Percentiles rank a stretch among this genome's conserved stretches.
Conservation (phyloP, 2,797 vertebrate genomes). For the Austrolebias charrua region DNA sequence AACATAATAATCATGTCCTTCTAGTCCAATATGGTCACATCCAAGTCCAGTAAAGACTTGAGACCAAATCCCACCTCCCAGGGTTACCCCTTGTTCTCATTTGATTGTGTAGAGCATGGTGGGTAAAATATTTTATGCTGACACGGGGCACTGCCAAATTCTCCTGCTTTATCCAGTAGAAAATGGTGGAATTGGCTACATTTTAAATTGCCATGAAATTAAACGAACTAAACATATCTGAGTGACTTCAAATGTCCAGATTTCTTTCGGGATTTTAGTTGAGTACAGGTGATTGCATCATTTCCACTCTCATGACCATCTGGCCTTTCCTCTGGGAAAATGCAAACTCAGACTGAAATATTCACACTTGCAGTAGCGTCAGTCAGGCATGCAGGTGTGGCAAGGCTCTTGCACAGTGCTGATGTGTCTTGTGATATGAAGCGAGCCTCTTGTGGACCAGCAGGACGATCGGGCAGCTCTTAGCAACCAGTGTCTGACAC, state of each 20-base stretch:
- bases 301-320: neutral
- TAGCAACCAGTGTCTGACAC: conserved; percentile 51
- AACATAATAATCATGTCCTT: no score
- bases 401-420: conserved; percentile 49
- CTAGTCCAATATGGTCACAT: neutral
- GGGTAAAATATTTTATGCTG: no score
- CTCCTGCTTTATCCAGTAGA: neutral
- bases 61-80: no score
- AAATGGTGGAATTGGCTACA: neutral
- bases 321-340: conserved; percentile 48
- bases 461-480: conserved; percentile 37
- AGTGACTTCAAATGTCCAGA: conserved; percentile 1
- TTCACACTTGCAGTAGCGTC: conserved; percentile 61
- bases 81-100: no score
- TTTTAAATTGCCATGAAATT: neutral
- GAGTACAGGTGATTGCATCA: conserved; percentile 7
- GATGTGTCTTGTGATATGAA: conserved; percentile 26
- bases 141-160: no score
- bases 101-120: no score
- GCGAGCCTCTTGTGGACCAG: conserved; percentile 44
- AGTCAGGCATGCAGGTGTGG: conserved; percentile 73
- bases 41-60: no score
- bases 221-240: neutral
- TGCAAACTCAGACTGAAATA: conserved; percentile 55
- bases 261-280: neutral